These are phyloP conservation scores for Nasonovia ribisnigri DNA, from an alignment of 2,888 invertebrate species.

Conservation along the genomic window DNA sequence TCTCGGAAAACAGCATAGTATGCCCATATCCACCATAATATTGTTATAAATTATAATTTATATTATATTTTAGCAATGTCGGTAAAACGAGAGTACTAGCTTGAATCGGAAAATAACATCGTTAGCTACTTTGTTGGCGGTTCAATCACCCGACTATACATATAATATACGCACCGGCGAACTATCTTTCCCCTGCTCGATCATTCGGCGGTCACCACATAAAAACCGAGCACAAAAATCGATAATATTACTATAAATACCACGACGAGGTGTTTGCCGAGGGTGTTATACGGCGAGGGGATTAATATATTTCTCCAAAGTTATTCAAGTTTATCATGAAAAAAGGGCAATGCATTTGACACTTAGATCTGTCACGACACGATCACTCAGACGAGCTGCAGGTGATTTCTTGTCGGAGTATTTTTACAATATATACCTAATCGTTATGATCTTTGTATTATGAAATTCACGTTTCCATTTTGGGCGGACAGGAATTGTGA, in stretches of 20 bases:
- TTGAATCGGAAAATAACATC: background rate
- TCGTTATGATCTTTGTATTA: background rate
- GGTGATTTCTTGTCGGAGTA: background rate
- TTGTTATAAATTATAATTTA: background rate
- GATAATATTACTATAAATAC: background rate
- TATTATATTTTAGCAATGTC: background rate
- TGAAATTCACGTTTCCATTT: background rate
- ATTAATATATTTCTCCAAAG: background rate
- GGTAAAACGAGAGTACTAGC: background rate
- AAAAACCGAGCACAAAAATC: background rate
- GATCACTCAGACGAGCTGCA: too few relatives aligned
- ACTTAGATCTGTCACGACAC: background rate
- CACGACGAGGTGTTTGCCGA: background rate
- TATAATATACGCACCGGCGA: background rate
- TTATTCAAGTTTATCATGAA: background rate
- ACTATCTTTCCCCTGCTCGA: background rate
- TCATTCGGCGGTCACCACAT: background rate
- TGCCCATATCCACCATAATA: background rate
- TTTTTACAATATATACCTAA: background rate
- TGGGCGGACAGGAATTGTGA: too few relatives aligned
- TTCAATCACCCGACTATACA: background rate
- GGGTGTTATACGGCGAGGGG: background rate
- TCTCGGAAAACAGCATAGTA: background rate
- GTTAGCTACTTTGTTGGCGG: background rate
- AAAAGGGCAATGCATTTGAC: background rate